Percentiles rank a stretch among this genome's conserved stretches.
These are phyloP conservation scores for Heterotis niloticus DNA, from an alignment of 2,113 vertebrate species.

Conservation along the genomic window DNA sequence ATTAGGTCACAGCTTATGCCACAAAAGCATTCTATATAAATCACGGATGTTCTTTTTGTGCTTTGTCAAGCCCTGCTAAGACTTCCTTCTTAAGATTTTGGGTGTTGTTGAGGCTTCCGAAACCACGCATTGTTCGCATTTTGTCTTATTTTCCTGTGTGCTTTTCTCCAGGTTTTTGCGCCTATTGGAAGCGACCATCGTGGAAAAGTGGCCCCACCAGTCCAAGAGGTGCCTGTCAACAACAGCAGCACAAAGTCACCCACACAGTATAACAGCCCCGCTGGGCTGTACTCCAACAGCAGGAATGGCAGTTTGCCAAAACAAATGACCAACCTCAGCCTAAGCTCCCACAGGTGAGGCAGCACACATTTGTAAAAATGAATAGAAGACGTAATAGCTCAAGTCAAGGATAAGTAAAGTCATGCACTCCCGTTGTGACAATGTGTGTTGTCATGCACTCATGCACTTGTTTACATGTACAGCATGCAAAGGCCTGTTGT, in stretches of 20 bases:
- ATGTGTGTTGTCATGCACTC: neutral
- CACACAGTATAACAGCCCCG: conserved; percentile 70
- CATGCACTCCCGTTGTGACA: neutral
- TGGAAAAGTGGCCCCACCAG: conserved; percentile 52
- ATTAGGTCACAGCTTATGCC: neutral
- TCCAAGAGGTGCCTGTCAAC: conserved; percentile 51
- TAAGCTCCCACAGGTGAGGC: conserved; percentile 74
- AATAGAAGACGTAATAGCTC: neutral
- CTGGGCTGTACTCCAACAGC: conserved; percentile 66
- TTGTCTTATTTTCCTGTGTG: neutral
- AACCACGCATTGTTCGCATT: neutral
- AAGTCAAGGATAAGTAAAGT: neutral
- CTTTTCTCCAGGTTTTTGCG: conserved; percentile 71
- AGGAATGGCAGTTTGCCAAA: conserved; percentile 64
- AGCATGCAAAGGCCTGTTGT: neutral
- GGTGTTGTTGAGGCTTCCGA: neutral
- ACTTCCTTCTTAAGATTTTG: neutral
- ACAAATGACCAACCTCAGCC: conserved; percentile 78
- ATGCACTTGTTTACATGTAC: neutral
- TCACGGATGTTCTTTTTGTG: neutral
- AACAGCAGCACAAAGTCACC: conserved; percentile 65
- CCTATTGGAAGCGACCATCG: conserved; percentile 64
- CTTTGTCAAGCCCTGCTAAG: neutral
- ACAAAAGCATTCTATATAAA: neutral
- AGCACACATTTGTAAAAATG: neutral